A percentile compares a stretch with the other conserved stretches of the same genome.
These are phyloP conservation scores for Microplitis deprimator DNA, from an alignment of 2,888 invertebrate genomes.

Conservation along the genomic window DNA sequence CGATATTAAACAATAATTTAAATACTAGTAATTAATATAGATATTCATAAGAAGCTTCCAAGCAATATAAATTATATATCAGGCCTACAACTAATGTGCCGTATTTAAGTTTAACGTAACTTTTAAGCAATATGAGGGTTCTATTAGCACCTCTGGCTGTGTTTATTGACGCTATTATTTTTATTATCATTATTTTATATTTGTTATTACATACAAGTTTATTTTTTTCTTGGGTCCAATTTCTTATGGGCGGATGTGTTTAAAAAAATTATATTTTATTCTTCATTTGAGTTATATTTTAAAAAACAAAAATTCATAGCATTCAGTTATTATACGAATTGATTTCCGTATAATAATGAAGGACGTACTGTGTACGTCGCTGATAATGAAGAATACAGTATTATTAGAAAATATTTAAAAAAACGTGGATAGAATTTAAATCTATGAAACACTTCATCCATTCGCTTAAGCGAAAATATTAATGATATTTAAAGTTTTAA, in stretches of 20 bases:
- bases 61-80: not conserved
- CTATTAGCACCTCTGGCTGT: not conserved
- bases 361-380: not conserved
- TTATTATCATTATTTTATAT: not conserved
- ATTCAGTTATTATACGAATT: not conserved
- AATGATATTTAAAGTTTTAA: not conserved
- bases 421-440: constrained; percentile 2
- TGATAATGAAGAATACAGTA: constrained; percentile 36
- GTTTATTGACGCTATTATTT: not conserved
- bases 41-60: not conserved
- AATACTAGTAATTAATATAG: not conserved
- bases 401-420: constrained; percentile 41
- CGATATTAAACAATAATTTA: not conserved
- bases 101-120: not conserved
- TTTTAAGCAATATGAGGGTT: not conserved
- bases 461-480: not conserved
- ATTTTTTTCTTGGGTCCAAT: constrained; percentile 4
- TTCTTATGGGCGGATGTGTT: not conserved
- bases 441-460: constrained; percentile 5
- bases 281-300: constrained; percentile 6
- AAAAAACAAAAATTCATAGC: not conserved
- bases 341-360: not conserved
- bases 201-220: not conserved
- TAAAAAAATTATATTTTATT: constrained; percentile 22
- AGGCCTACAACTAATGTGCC: not conserved